Percentiles rank a stretch among this genome's conserved stretches.
These are phyloP conservation scores for Arctocebus calabarensis DNA, from an alignment of 2,797 vertebrate genomes.

Conservation along the genomic window DNA sequence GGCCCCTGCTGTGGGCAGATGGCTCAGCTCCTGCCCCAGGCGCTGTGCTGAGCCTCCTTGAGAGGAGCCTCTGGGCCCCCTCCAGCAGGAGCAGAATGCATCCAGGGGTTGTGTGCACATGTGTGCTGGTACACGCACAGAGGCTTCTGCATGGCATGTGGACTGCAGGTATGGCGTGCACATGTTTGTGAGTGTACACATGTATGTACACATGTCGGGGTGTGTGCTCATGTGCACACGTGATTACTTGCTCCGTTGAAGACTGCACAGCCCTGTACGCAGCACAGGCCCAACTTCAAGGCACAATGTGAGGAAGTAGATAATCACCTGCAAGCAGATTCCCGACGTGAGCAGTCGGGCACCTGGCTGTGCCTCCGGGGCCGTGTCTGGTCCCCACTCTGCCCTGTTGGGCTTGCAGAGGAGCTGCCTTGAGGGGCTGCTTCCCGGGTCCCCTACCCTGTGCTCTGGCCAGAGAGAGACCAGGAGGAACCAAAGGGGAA, in stretches of 20 bases:
- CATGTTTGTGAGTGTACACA: neutral
- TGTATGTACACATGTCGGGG: neutral
- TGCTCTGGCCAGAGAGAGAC: too few relatives aligned
- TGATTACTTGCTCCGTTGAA: neutral
- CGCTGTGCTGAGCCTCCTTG: neutral
- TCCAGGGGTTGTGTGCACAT: neutral
- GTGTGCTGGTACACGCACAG: neutral
- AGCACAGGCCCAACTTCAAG: fast-evolving
- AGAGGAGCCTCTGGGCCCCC: fast-evolving
- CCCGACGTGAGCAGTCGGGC: neutral
- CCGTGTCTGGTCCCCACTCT: neutral
- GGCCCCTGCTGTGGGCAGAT: fast-evolving
- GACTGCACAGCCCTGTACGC: too few relatives aligned
- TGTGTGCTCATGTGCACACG: neutral
- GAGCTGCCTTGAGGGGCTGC: neutral
- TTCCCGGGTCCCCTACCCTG: neutral
- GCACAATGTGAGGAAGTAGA: fast-evolving
- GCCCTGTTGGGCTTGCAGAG: fast-evolving
- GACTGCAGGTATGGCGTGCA: too few relatives aligned
- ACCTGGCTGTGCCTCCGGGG: fast-evolving
- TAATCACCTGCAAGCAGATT: too few relatives aligned
- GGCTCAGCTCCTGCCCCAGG: neutral
- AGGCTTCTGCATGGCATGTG: too few relatives aligned
- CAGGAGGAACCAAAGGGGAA: too few relatives aligned
- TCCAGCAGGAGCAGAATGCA: neutral